Evolutionary conservation across 2,797 vertebrate genomes (phyloP).

Genomic region (Manis crassicaudata): DNA sequence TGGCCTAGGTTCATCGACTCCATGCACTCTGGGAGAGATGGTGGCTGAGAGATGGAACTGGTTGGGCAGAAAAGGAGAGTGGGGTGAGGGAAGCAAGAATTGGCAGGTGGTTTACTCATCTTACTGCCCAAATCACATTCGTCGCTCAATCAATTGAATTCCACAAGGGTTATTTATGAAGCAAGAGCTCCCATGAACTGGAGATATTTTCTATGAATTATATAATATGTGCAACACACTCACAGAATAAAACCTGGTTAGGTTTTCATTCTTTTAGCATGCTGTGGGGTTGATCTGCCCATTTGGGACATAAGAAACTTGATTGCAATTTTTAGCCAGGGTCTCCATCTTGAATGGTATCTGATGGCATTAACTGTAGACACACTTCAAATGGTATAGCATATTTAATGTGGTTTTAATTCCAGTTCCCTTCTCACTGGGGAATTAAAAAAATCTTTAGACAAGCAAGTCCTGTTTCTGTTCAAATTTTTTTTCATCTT

Average conservation of each 20-base stretch:
- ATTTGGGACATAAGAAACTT: background rate
- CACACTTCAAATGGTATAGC: background rate
- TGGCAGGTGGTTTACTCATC: background rate
- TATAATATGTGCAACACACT: background rate
- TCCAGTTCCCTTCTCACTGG: background rate
- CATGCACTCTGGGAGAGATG: background rate
- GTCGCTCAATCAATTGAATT: background rate
- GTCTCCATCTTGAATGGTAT: background rate
- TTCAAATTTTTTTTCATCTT: slow-evolving; percentile 40
- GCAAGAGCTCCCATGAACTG: background rate
- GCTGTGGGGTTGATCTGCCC: background rate
- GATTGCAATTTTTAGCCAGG: background rate
- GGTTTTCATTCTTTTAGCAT: background rate
- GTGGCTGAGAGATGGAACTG: background rate
- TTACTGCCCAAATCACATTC: background rate
- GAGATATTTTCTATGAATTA: background rate
- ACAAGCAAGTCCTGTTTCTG: slow-evolving; percentile 29
- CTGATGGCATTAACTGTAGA: background rate
- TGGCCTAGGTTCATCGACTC: background rate
- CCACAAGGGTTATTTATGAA: background rate
- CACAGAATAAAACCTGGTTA: background rate
- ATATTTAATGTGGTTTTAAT: background rate
- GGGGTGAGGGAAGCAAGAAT: background rate
- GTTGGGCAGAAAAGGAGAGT: background rate
- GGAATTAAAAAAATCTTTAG: slow-evolving; percentile 24